Evolutionary conservation across 2,113 vertebrate species (phyloP), one percentile per base, ranked within the genome.

Genomic region (Emydura subglobosa): DNA sequence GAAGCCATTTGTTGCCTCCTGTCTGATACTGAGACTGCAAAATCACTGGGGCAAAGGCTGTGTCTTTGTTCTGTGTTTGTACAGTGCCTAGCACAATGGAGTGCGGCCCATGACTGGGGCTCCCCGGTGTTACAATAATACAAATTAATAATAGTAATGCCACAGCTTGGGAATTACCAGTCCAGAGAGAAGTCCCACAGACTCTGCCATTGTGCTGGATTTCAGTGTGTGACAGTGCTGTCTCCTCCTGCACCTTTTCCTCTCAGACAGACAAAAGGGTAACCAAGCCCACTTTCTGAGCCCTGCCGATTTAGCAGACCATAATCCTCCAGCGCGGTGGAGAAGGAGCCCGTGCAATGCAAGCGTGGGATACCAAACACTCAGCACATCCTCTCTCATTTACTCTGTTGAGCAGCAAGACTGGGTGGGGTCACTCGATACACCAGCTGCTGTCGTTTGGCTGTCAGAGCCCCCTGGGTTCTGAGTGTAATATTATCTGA

Each of bases 321-420:
- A 31, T 13, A 68, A 59, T 59, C 24, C 24, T 59, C 24, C 55
- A 10, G 7, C 25, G 25, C 4, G 25, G 57, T 59, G 25, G 25
- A 59, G 10, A 25, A 27, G 57, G 57, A 16, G 65, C 34, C n/a
- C 34, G 4, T 19, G 16, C 65, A 39, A 27, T 2, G 13, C 31
- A 72, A 74, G 11, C 25, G 19, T 0, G 27, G 47, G 55, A 76
- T 31, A 79, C 39, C 29, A 16, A 0, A 4, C 10, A 13, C 31
- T 27, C 61, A 34, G 24, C 24, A 49, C 61, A 25, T 42, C 42
- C 16, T 11, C 44, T 7, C n/a, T 74, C 19, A 0, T 19, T 68
- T 44, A 72, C 61, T 44, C 50, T n/a, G n/a, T 22, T 5, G 10
- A 88, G 14, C 47, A 50, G 55, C 4, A 57, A 51, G 12, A 29